phyloP scores from a whole-genome alignment of 2,113 vertebrate species.

The Gallinago media region DNA sequence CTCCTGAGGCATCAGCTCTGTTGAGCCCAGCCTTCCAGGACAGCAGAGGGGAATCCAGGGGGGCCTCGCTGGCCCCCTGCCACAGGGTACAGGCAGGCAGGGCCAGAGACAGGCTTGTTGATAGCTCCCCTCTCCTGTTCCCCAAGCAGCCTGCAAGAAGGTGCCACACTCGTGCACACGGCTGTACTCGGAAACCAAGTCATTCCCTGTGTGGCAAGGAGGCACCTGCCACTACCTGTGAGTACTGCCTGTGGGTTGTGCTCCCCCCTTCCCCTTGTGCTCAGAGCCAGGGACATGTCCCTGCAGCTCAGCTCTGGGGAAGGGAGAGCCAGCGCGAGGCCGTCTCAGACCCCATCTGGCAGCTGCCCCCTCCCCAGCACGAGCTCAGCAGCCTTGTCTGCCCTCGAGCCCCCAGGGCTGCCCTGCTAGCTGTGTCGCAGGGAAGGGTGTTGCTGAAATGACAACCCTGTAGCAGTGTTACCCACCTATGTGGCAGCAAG shows the following conservation, averaged over 20 bases:
- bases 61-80: not conserved
- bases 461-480: not conserved
- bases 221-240: constrained; percentile 88
- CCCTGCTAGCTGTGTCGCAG: accelerated
- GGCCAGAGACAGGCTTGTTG: not conserved
- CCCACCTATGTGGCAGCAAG: accelerated
- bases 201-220: constrained; percentile 91
- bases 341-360: not conserved
- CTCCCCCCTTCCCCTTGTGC: not conserved
- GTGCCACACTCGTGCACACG: constrained; percentile 89
- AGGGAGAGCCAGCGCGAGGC: not conserved
- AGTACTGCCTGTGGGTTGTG: constrained; percentile 64
- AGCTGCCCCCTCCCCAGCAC: not conserved
- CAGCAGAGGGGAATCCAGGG: not conserved
- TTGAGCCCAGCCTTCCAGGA: not conserved
- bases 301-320: not conserved
- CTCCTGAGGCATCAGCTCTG: not conserved
- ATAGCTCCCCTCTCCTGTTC: constrained; percentile 43
- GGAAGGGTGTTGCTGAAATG: not conserved
- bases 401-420: not conserved
- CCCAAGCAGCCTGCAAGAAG: constrained; percentile 86
- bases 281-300: not conserved
- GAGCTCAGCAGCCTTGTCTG: not conserved
- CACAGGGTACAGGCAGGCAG: not conserved
- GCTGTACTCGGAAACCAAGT: constrained; percentile 92